Evolutionary conservation across 1,140 invertebrate species (phyloP).

Genomic region (Colletes gigas): DNA sequence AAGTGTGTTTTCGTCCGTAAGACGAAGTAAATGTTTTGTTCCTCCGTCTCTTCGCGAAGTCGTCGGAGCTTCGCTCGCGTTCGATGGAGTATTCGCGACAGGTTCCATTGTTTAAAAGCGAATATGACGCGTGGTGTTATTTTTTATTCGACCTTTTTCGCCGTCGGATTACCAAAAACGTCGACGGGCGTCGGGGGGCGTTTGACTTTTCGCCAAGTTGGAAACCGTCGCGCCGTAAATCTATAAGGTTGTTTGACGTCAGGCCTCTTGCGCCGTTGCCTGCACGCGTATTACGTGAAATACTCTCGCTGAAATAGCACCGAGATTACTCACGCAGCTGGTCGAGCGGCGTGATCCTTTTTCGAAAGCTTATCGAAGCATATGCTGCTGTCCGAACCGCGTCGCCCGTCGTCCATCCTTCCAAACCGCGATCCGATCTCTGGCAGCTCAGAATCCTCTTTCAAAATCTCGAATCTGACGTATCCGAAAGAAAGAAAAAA

Average conservation of each 20-base stretch:
- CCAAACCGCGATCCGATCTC: background rate
- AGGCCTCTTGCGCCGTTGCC: background rate
- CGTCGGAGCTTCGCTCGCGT: too few species aligned
- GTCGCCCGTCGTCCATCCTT: background rate
- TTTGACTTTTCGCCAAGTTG: slow-evolving; percentile 27
- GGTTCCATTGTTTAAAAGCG: too few species aligned
- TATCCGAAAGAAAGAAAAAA: too few species aligned
- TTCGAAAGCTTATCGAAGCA: slow-evolving; percentile 44
- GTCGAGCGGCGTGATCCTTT: slow-evolving; percentile 41
- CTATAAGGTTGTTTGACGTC: slow-evolving; percentile 9
- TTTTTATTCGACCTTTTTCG: too few species aligned
- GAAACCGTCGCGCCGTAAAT: background rate
- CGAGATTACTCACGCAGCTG: slow-evolving; percentile 25
- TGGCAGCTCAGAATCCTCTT: too few species aligned
- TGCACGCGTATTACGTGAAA: background rate
- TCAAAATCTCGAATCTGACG: too few species aligned
- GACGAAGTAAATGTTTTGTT: too few species aligned
- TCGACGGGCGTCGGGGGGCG: too few species aligned
- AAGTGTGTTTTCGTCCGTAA: too few species aligned
- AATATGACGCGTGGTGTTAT: too few species aligned
- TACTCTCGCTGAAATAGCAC: slow-evolving; percentile 37
- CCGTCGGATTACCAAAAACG: background rate
- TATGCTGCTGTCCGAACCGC: slow-evolving; percentile 49
- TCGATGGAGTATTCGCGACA: too few species aligned
- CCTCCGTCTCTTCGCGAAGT: too few species aligned